These are phyloP conservation scores for Lamprologus callipterus DNA, from an alignment of 2,113 vertebrate genomes.

Conservation along the genomic window DNA sequence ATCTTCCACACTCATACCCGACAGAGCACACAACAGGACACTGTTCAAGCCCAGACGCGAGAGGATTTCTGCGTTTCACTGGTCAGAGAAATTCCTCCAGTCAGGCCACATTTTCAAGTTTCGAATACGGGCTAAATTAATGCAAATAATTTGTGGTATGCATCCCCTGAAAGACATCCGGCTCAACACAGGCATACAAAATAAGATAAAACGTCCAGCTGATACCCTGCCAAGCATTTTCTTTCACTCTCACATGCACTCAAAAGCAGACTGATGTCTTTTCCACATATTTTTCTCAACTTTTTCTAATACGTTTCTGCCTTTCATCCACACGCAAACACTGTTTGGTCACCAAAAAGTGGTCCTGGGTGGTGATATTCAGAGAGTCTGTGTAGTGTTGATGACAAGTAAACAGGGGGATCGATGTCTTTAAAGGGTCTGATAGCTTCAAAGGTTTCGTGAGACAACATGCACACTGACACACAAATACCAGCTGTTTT, in stretches of 20 bases:
- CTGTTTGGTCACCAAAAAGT: background rate
- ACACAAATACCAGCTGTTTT: conserved; percentile 11
- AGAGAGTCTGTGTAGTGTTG: background rate
- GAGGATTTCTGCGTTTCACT: background rate
- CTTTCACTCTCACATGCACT: background rate
- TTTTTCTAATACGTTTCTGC: background rate
- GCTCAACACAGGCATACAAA: background rate
- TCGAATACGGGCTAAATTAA: background rate
- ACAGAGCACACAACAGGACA: background rate
- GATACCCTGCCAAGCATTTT: background rate
- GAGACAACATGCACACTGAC: conserved; percentile 17
- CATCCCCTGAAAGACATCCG: conserved; percentile 1
- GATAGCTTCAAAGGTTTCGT: conserved; percentile 1
- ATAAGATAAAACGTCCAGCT: conserved; percentile 2
- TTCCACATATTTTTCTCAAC: background rate
- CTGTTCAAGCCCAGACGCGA: background rate
- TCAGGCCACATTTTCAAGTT: conserved; percentile 12
- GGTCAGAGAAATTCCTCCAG: background rate
- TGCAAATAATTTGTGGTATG: background rate
- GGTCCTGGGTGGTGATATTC: background rate
- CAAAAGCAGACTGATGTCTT: background rate
- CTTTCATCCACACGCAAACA: background rate
- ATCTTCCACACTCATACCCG: background rate
- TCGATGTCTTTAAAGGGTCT: conserved; percentile 51
- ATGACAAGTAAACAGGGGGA: background rate